Percentiles rank a stretch among this genome's conserved stretches.
Conservation (phyloP, 2,888 invertebrate genomes). For the Leptinotarsa peninsularis region DNA sequence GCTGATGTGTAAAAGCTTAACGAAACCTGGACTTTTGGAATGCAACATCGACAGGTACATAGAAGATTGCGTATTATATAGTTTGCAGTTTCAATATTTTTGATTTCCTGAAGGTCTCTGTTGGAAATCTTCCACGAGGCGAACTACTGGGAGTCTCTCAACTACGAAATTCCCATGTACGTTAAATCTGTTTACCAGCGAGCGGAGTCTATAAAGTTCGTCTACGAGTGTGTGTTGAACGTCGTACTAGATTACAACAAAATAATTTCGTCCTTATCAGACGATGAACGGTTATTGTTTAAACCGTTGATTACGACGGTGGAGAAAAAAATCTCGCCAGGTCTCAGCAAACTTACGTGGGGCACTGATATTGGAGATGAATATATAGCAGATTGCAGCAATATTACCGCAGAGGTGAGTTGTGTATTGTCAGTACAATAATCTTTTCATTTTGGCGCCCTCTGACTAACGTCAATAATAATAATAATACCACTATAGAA, state of each 20-base stretch:
- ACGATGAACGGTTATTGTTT: slow-evolving; percentile 82
- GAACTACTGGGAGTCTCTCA: slow-evolving; percentile 78
- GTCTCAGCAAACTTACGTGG: slow-evolving; percentile 80
- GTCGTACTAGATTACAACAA: slow-evolving; percentile 83
- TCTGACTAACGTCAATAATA: too few relatives aligned
- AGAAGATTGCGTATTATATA: neutral
- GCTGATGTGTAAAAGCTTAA: slow-evolving; percentile 77
- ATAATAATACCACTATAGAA: too few relatives aligned
- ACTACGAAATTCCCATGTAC: slow-evolving; percentile 77
- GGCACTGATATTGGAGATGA: slow-evolving; percentile 78
- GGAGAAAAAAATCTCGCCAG: slow-evolving; percentile 79
- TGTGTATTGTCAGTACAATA: neutral
- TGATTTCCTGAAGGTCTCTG: slow-evolving; percentile 68
- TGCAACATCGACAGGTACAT: slow-evolving; percentile 82
- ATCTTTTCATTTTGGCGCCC: too few relatives aligned
- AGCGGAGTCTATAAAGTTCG: slow-evolving; percentile 71
- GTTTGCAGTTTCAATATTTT: neutral
- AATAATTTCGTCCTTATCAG: slow-evolving; percentile 80
- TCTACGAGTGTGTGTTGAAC: slow-evolving; percentile 78
- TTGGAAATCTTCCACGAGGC: slow-evolving; percentile 80
- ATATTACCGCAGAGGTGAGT: slow-evolving; percentile 74
- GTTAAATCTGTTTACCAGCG: slow-evolving; percentile 75
- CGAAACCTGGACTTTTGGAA: slow-evolving; percentile 76
- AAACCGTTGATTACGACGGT: slow-evolving; percentile 75
- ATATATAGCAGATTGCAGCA: slow-evolving; percentile 78